Percentiles rank a stretch among this genome's conserved stretches.
Evolutionary conservation across 1,140 invertebrate species (phyloP).

Genomic region (Zaprionus gabonicus): DNA sequence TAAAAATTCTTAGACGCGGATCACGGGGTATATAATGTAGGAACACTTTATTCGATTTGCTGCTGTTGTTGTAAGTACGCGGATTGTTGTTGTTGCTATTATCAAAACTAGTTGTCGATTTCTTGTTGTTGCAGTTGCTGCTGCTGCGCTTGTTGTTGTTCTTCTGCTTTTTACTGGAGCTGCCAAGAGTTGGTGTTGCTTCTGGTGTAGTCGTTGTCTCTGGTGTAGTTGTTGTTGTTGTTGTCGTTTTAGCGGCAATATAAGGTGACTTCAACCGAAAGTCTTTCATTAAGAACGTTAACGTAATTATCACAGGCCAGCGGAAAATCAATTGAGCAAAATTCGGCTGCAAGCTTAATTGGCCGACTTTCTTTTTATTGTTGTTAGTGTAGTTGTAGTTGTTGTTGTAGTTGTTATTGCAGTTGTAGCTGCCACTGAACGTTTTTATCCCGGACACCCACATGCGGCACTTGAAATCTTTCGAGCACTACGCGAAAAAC

Average conservation of each 20-base stretch:
- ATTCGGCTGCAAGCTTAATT: conserved; percentile 39
- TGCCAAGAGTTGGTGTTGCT: conserved; percentile 24
- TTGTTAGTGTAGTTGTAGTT: conserved; percentile 11
- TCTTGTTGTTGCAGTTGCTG: conserved; percentile 23
- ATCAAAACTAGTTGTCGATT: conserved; percentile 36
- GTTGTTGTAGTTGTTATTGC: conserved; percentile 43
- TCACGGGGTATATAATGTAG: conserved; percentile 81
- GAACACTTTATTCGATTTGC: conserved; percentile 83
- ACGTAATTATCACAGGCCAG: conserved; percentile 61
- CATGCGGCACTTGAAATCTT: conserved; percentile 59
- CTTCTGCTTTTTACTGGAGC: conserved; percentile 24
- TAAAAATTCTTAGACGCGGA: conserved; percentile 79
- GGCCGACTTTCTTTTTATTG: conserved; percentile 20
- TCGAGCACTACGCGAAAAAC: conserved; percentile 29
- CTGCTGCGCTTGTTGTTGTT: background rate
- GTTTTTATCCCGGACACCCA: conserved; percentile 60
- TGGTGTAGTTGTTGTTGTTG: conserved; percentile 42
- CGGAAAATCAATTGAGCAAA: conserved; percentile 61
- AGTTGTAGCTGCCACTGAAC: conserved; percentile 59
- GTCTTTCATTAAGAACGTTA: conserved; percentile 82
- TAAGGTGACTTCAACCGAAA: conserved; percentile 72
- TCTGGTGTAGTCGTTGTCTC: conserved; percentile 33
- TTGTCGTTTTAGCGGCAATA: conserved; percentile 65
- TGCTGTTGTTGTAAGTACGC: conserved; percentile 82
- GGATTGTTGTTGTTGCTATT: conserved; percentile 77